phyloP scores from a whole-genome alignment of 2,888 invertebrate species.

The Agrilus mali region DNA sequence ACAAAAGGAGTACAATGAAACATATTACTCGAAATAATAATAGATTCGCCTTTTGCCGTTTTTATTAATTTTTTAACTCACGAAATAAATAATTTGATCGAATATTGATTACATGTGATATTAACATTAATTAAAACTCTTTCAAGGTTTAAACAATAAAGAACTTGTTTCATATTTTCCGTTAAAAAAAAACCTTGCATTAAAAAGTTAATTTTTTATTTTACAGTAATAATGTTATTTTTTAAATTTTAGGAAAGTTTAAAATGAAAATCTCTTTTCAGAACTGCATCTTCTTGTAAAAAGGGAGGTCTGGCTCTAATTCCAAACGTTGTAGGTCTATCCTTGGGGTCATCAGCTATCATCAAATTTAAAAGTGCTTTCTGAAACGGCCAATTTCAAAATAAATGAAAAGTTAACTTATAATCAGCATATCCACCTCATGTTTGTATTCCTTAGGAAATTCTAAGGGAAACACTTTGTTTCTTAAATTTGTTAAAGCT shows the following conservation, averaged over 20 bases:
- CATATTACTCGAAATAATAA: too few relatives aligned
- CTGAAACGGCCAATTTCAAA: constrained; percentile 35
- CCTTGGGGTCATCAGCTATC: constrained; percentile 59
- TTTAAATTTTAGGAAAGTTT: constrained; percentile 31
- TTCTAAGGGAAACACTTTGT: constrained; percentile 52
- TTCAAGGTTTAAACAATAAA: too few relatives aligned
- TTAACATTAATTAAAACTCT: too few relatives aligned
- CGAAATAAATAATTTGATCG: too few relatives aligned
- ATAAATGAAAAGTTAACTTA: constrained; percentile 4
- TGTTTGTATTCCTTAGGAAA: constrained; percentile 52
- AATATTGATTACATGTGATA: too few relatives aligned
- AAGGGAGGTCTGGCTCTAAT: constrained; percentile 52
- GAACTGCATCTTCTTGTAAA: constrained; percentile 29
- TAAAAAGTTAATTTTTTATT: too few relatives aligned
- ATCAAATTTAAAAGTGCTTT: constrained; percentile 60
- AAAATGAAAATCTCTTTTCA: constrained; percentile 38
- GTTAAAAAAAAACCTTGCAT: too few relatives aligned
- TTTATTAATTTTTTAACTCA: too few relatives aligned
- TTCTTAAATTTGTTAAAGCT: constrained; percentile 51
- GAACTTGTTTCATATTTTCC: too few relatives aligned
- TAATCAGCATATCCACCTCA: constrained; percentile 44
- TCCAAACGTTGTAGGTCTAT: constrained; percentile 64
- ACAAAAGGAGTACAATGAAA: too few relatives aligned
- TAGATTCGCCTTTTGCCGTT: too few relatives aligned
- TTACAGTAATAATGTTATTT: too few relatives aligned